A percentile compares a stretch with the other conserved stretches of the same genome.
Conservation (phyloP, 2,888 invertebrate species). For the Imbricaverruca yamaguchii region DNA sequence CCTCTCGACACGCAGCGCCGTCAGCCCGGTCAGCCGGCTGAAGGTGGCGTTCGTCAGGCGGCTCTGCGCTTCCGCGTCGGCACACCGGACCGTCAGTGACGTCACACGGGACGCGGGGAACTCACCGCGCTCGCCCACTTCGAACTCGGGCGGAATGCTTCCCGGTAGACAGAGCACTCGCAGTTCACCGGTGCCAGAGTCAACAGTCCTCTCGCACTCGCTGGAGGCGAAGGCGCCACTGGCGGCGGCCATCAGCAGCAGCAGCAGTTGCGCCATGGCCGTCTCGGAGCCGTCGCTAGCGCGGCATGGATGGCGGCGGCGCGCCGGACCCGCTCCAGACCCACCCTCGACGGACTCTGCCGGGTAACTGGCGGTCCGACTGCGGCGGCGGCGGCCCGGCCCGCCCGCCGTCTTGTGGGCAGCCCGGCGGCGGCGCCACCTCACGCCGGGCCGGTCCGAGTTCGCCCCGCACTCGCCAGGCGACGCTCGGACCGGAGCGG, state of each 20-base stretch:
- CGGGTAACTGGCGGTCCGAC: not conserved
- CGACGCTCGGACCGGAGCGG: no score
- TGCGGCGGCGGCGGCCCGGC: not conserved
- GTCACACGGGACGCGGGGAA: slow-evolving; percentile 27
- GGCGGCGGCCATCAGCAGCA: not conserved
- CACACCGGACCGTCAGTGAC: slow-evolving; percentile 46
- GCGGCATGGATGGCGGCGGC: not conserved
- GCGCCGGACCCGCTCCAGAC: no score
- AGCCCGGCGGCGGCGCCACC: no score
- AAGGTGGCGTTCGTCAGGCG: slow-evolving; percentile 45
- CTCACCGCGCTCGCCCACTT: slow-evolving; percentile 27
- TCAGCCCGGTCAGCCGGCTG: slow-evolving; percentile 55
- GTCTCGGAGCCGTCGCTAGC: not conserved
- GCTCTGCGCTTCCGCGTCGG: slow-evolving; percentile 70
- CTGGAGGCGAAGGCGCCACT: not conserved
- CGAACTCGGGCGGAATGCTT: slow-evolving; percentile 6
- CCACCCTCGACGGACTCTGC: not conserved
- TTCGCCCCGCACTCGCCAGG: no score
- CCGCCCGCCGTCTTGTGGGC: not conserved
- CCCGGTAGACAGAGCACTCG: slow-evolving; percentile 13
- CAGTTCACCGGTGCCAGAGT: no score
- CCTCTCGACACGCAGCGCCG: slow-evolving; percentile 61
- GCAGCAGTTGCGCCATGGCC: not conserved
- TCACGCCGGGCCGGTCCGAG: no score
- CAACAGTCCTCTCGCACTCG: not conserved